These are phyloP conservation scores for Tholera decimalis DNA, from an alignment of 2,888 invertebrate species.

Conservation along the genomic window DNA sequence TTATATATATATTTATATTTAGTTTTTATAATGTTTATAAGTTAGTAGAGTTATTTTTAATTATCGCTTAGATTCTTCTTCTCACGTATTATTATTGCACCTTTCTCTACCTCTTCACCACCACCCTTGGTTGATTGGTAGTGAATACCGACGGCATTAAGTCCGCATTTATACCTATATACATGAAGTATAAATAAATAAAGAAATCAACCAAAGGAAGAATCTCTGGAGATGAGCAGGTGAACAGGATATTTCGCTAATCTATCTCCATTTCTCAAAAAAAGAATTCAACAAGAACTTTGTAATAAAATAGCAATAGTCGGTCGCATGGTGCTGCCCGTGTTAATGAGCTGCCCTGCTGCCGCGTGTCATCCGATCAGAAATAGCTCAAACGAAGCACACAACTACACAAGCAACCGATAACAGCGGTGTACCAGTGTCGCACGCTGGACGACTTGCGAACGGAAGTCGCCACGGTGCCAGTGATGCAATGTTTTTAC, in stretches of 20 bases:
- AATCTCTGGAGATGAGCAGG: background rate
- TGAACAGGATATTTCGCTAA: background rate
- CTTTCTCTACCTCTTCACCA: too few species aligned
- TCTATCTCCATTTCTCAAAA: background rate
- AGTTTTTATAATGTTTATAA: too few species aligned
- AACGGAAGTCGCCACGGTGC: conserved; percentile 62
- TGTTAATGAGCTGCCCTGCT: conserved; percentile 59
- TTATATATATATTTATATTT: too few species aligned
- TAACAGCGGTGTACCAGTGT: conserved; percentile 54
- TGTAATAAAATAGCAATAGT: conserved; percentile 32
- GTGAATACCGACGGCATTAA: too few species aligned
- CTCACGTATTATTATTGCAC: too few species aligned
- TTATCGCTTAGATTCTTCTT: too few species aligned
- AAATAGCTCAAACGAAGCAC: conserved; percentile 59
- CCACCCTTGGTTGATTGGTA: too few species aligned
- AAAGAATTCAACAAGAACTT: background rate
- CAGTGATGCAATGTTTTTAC: conserved; percentile 64
- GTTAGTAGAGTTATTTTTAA: too few species aligned
- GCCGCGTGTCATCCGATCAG: conserved; percentile 63
- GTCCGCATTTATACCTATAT: too few species aligned
- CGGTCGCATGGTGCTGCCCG: conserved; percentile 52
- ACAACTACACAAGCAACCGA: conserved; percentile 44
- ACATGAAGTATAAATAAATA: too few species aligned
- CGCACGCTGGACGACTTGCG: conserved; percentile 58
- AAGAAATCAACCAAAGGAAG: background rate